Conservation (phyloP, 2,888 invertebrate species). For the Pseudoips prasinana region DNA sequence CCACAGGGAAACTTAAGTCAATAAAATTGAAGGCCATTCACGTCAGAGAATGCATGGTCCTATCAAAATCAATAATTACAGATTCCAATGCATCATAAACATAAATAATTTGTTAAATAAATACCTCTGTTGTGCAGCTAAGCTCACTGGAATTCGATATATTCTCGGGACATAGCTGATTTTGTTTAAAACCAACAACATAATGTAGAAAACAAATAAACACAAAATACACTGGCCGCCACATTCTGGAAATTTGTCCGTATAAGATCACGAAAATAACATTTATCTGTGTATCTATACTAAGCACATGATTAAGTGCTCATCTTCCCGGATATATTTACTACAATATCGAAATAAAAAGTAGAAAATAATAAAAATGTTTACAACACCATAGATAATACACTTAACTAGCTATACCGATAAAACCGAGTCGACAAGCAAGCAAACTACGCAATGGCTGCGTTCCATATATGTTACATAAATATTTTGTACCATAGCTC, state of each 20-base stretch:
- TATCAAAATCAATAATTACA: background rate
- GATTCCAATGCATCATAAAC: background rate
- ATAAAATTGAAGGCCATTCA: constrained; percentile 19
- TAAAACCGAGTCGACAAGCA: constrained; percentile 11
- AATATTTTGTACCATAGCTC: background rate
- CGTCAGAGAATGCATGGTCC: constrained; percentile 16
- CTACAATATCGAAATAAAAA: constrained; percentile 26
- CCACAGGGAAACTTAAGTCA: constrained; percentile 4
- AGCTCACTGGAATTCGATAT: constrained; percentile 55
- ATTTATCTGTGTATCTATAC: constrained; percentile 22
- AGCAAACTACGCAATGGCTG: constrained; percentile 16
- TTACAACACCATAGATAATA: too few relatives aligned
- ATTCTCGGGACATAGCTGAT: constrained; percentile 17
- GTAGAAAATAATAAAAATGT: constrained; percentile 36
- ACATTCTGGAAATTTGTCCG: constrained; percentile 35
- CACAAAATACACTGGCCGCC: constrained; percentile 44
- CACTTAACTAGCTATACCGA: too few relatives aligned
- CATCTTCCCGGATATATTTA: constrained; percentile 20
- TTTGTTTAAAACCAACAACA: constrained; percentile 44
- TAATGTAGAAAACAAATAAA: constrained; percentile 45
- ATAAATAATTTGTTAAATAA: background rate
- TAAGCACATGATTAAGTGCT: constrained; percentile 11
- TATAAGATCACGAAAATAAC: constrained; percentile 10
- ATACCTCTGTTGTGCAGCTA: constrained; percentile 68
- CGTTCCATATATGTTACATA: background rate